phyloP scores from a whole-genome alignment of 2,797 vertebrate species.

The Benthosema pterotum region DNA sequence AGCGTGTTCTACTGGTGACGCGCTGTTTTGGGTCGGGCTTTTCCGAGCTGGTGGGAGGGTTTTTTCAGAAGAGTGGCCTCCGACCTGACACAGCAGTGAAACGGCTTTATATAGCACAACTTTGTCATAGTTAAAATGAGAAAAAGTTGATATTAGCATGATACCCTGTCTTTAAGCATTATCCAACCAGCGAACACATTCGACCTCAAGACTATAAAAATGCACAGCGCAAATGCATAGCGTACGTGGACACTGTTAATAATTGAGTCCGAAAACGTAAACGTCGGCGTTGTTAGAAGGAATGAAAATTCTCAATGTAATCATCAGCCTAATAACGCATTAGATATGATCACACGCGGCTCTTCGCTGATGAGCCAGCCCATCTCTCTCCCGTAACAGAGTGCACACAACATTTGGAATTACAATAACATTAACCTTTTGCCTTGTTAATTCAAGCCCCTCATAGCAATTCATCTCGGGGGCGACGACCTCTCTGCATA shows the following conservation, averaged over 20 bases:
- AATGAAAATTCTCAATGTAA: constrained; percentile 65
- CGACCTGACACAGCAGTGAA: too few relatives aligned
- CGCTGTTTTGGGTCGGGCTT: too few relatives aligned
- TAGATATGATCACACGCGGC: constrained; percentile 78
- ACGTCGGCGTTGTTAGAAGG: constrained; percentile 26
- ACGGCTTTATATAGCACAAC: too few relatives aligned
- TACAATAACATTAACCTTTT: constrained; percentile 83
- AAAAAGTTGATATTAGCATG: too few relatives aligned
- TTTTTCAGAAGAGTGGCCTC: too few relatives aligned
- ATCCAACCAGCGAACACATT: constrained; percentile 58
- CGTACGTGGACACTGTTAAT: constrained; percentile 68
- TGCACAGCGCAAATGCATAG: too few relatives aligned
- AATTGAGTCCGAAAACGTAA: constrained; percentile 75
- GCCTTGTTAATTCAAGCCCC: constrained; percentile 73
- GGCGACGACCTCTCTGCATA: constrained; percentile 53
- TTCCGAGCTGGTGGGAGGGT: too few relatives aligned
- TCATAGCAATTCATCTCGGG: constrained; percentile 65
- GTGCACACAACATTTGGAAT: constrained; percentile 71
- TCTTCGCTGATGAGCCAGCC: constrained; percentile 75
- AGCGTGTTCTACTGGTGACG: too few relatives aligned
- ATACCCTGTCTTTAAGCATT: too few relatives aligned
- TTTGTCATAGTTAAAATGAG: too few relatives aligned
- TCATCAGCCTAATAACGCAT: constrained; percentile 82
- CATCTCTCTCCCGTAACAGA: constrained; percentile 63
- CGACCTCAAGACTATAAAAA: constrained; percentile 73